Percentiles rank a stretch among this genome's conserved stretches.
phyloP scores from a whole-genome alignment of 2,797 vertebrate species.

The Sternotherus odoratus region DNA sequence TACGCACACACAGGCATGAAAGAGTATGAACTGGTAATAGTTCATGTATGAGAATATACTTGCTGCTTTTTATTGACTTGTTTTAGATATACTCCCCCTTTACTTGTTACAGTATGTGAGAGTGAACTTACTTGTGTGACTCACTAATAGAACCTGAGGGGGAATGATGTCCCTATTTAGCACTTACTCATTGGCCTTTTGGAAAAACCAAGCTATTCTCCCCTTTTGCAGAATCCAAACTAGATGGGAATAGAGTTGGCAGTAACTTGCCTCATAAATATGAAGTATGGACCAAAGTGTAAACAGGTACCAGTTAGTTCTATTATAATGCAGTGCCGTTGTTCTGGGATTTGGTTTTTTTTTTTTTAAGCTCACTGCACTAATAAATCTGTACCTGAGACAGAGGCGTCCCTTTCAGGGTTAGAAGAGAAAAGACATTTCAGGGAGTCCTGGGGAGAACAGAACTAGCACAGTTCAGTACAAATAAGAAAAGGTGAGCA shows the following conservation, averaged over 20 bases:
- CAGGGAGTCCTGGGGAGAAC: conserved; percentile 13
- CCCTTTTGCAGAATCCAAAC: accelerated
- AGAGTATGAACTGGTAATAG: neutral
- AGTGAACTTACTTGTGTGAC: neutral
- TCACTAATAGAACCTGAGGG: accelerated
- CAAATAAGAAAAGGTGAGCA: conserved; percentile 16
- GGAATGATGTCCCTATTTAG: neutral
- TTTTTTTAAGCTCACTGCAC: neutral
- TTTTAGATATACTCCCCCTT: neutral
- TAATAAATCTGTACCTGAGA: neutral
- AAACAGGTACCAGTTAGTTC: neutral
- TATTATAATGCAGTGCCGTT: accelerated
- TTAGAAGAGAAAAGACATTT: neutral
- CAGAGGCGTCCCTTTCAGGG: neutral
- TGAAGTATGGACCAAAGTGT: neutral
- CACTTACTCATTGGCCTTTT: neutral
- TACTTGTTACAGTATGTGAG: neutral
- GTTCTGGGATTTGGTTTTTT: neutral
- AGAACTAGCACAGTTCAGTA: conserved; percentile 26
- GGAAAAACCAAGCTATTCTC: neutral
- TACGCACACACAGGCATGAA: neutral
- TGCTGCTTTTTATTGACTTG: neutral
- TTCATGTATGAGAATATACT: neutral
- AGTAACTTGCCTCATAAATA: neutral
- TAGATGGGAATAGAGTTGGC: neutral